Evolutionary conservation across 2,113 vertebrate species (phyloP).

Genomic region (Anguilla japonica): DNA sequence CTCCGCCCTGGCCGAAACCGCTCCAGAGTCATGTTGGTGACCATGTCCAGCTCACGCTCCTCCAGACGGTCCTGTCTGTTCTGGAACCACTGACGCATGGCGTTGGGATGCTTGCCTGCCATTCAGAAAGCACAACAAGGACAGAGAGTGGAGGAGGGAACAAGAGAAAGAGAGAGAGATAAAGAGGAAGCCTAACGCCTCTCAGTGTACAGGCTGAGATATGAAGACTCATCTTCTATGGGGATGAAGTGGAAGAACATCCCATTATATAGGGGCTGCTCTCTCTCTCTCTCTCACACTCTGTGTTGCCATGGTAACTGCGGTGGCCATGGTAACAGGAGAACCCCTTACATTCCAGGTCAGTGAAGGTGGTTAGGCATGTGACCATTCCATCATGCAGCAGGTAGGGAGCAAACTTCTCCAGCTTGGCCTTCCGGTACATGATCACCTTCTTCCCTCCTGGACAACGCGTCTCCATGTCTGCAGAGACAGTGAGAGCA

Average conservation of each 20-base stretch:
- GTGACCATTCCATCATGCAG: slow-evolving; percentile 71
- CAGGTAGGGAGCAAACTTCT: slow-evolving; percentile 75
- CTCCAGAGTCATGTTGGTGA: slow-evolving; percentile 63
- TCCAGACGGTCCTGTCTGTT: slow-evolving; percentile 77
- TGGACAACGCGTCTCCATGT: slow-evolving; percentile 75
- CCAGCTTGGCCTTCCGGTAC: slow-evolving; percentile 77
- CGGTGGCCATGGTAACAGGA: background rate
- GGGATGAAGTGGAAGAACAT: too few species aligned
- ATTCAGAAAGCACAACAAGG: background rate
- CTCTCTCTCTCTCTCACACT: too few species aligned
- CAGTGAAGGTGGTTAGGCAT: slow-evolving; percentile 72
- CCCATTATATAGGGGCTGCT: too few species aligned
- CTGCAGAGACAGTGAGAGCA: slow-evolving; percentile 54
- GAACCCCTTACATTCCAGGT: slow-evolving; percentile 73
- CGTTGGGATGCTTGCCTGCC: slow-evolving; percentile 64
- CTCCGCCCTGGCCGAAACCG: slow-evolving; percentile 70
- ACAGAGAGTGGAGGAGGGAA: background rate
- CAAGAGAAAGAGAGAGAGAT: background rate
- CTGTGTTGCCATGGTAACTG: slow-evolving; percentile 8
- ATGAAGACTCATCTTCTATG: background rate
- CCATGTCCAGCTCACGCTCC: slow-evolving; percentile 67
- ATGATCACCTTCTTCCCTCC: slow-evolving; percentile 69
- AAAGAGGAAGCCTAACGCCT: background rate
- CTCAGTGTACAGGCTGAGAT: background rate
- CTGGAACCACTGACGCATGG: slow-evolving; percentile 78